A percentile compares a stretch with the other conserved stretches of the same genome.
phyloP scores from a whole-genome alignment of 2,888 invertebrate genomes.

The Mythimna lalbum region DNA sequence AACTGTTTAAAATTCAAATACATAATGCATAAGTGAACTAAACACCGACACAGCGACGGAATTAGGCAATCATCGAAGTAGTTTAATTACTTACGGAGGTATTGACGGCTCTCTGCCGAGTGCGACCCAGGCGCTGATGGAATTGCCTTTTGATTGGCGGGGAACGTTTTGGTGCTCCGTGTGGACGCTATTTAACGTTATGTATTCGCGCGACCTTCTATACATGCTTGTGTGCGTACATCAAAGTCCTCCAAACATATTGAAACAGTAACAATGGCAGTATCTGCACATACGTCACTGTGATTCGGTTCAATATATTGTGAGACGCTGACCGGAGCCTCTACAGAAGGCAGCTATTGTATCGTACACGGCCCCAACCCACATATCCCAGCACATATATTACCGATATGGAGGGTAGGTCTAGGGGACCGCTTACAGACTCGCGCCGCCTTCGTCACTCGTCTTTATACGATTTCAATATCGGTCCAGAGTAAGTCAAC shows the following conservation, averaged over 20 bases:
- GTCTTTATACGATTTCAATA: constrained; percentile 56
- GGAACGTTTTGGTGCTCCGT: constrained; percentile 24
- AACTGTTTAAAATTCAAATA: constrained; percentile 65
- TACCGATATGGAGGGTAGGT: constrained; percentile 29
- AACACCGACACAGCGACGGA: constrained; percentile 34
- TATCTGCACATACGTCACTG: constrained; percentile 43
- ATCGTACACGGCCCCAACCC: constrained; percentile 33
- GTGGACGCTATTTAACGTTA: constrained; percentile 25
- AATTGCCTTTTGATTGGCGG: constrained; percentile 62
- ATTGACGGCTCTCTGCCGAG: constrained; percentile 50
- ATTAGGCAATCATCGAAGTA: constrained; percentile 65
- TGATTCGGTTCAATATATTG: constrained; percentile 50
- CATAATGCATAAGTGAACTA: constrained; percentile 54
- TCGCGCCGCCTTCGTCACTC: constrained; percentile 38
- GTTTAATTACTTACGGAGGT: constrained; percentile 64
- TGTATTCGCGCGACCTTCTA: constrained; percentile 11
- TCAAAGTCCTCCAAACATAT: constrained; percentile 48
- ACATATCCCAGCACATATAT: constrained; percentile 34
- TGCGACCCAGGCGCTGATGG: constrained; percentile 48
- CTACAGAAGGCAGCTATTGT: constrained; percentile 51
- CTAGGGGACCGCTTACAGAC: constrained; percentile 22
- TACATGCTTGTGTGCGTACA: constrained; percentile 16
- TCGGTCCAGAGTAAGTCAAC: constrained; percentile 39
- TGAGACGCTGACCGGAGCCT: constrained; percentile 48
- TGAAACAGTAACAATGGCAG: constrained; percentile 44